Conservation (phyloP, 2,888 invertebrate species). For the Thymelicus lineola region DNA sequence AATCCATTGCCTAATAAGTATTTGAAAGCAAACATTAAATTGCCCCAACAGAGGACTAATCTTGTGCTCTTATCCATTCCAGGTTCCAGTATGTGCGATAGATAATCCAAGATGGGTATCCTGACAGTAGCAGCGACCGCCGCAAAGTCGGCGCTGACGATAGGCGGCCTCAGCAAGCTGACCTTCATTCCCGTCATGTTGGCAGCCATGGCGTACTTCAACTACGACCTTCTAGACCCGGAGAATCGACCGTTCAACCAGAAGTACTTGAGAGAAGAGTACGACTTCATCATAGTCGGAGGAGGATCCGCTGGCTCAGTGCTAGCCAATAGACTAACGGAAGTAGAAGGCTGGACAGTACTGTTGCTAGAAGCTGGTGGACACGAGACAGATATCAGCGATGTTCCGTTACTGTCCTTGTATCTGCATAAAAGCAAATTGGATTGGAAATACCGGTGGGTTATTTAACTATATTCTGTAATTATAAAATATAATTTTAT, state of each 20-base stretch:
- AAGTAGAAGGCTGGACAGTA: conserved; percentile 91
- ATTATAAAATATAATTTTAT: no score
- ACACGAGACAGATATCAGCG: conserved; percentile 94
- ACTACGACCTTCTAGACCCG: conserved; percentile 94
- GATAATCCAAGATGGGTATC: conserved; percentile 64
- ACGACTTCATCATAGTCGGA: conserved; percentile 93
- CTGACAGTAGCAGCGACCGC: conserved; percentile 85
- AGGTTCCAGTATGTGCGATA: conserved; percentile 30
- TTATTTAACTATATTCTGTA: no score
- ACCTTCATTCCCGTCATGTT: conserved; percentile 90
- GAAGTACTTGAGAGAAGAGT: conserved; percentile 87
- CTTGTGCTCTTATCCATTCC: background rate
- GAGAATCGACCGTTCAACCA: conserved; percentile 92
- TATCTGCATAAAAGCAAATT: conserved; percentile 95
- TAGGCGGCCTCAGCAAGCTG: conserved; percentile 90
- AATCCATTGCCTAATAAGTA: no score
- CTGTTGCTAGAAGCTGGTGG: conserved; percentile 94
- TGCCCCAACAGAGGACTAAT: background rate
- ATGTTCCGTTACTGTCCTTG: conserved; percentile 93
- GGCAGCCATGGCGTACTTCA: conserved; percentile 91
- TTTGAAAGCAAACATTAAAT: no score
- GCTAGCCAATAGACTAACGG: conserved; percentile 91
- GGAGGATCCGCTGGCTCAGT: conserved; percentile 95
- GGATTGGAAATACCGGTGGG: conserved; percentile 95
- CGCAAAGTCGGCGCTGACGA: conserved; percentile 88